Percentiles rank a stretch among this genome's conserved stretches.
Evolutionary conservation across 2,797 vertebrate species (phyloP).

Genomic region (Ceryle rudis): DNA sequence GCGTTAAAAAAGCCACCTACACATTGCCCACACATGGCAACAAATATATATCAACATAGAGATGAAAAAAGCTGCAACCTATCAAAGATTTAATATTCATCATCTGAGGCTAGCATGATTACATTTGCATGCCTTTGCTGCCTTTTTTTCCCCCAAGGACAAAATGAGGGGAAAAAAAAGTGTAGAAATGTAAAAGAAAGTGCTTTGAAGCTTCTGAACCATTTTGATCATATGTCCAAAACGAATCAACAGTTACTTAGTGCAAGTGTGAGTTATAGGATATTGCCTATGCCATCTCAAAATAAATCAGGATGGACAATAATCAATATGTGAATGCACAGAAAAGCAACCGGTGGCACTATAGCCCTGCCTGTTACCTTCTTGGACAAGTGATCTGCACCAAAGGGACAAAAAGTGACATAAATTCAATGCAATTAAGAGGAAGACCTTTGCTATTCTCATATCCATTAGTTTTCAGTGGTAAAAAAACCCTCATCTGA

Average conservation of each 20-base stretch:
- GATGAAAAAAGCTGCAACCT: constrained; percentile 26
- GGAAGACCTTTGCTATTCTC: neutral
- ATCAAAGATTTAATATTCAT: constrained; percentile 61
- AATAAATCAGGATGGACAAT: constrained; percentile 45
- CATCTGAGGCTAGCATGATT: constrained; percentile 36
- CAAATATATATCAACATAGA: neutral
- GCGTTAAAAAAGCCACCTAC: constrained; percentile 48
- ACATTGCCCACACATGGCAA: constrained; percentile 24
- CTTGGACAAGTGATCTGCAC: neutral
- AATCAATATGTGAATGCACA: constrained; percentile 29
- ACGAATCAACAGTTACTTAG: constrained; percentile 35
- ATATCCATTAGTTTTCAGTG: neutral
- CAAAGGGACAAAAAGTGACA: neutral
- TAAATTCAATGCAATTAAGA: neutral
- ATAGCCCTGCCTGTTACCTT: neutral
- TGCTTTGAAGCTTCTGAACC: constrained; percentile 34
- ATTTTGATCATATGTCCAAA: constrained; percentile 39
- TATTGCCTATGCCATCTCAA: constrained; percentile 23
- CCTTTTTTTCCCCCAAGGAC: neutral
- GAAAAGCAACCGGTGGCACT: constrained; percentile 18
- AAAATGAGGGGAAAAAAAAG: neutral
- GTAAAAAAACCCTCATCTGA: neutral
- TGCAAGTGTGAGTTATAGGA: neutral
- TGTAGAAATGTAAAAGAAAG: neutral
- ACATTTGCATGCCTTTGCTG: constrained; percentile 61